Base-by-base conservation (phyloP, 2,113 vertebrate species). In the Epinephelus cyanopodus region DNA sequence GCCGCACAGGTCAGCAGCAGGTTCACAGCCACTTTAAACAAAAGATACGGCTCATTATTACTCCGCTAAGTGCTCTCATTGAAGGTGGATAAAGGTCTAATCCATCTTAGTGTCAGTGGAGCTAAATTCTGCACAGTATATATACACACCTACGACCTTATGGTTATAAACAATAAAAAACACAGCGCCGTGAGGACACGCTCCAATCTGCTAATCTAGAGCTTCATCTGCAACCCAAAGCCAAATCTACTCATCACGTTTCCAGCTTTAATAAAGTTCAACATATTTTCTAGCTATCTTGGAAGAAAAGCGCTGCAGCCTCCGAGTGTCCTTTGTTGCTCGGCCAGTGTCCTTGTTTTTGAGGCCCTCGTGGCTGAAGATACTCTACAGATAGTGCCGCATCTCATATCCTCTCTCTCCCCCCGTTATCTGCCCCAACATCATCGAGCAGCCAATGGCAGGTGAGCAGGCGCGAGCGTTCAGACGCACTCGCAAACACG, bases 391-490 rank as follows among this genome's bases (percentile, higher is more conserved):
- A 93, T 93, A 89, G 69, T 13, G n/a, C 48, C 1, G 67, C 83
- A 56, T 84, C 90, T 91, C 92, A 93, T 93, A 90, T 93, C 90
- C 90, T 91, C 83, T 68, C 89, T 66, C 91, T 82, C 72, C 72
- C 69, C 63, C 68, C 9, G 23, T 65, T 90, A 93, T 92, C 88
- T 85, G 71, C 29, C 50, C 76, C 33, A 17, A 33, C 85, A 88
- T 94, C 89, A 21, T 0, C 6, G 77, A 75, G 64, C 87, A 89
- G 86, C 86, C 92, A 89, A 90, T 90, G 77, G 90, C 78, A 85
- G 86, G 84, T 78, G 79, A 84, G 84, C 27, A 42, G 75, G 61
- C 54, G 67, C 53, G 65, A 70, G 79, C 67, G n/a, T 29, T 61
- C 64, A 47, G 63, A 86, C 78, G 29, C 77, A 42, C 81, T 42